A percentile compares a stretch with the other conserved stretches of the same genome.
phyloP scores from a whole-genome alignment of 1,140 invertebrate species.

The Magallana gigas region DNA sequence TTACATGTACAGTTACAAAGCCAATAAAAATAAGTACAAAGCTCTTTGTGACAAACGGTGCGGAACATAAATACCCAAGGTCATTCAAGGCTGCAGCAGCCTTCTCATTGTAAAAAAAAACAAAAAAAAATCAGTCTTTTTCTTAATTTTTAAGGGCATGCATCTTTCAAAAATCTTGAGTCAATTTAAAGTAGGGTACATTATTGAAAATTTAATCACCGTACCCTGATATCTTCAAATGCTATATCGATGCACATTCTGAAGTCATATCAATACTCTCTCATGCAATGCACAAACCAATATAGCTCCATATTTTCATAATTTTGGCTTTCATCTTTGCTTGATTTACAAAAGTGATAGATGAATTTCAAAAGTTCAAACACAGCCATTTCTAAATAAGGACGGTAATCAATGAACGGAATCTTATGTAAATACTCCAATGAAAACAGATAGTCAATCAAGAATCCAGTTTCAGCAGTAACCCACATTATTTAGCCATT shows the following conservation, averaged over 20 bases:
- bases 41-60: neutral
- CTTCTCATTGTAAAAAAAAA: too few species aligned
- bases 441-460: conserved; percentile 22
- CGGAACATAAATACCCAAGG: neutral
- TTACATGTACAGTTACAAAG: conserved; percentile 30
- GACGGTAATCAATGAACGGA: conserved; percentile 1
- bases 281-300: neutral
- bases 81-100: neutral
- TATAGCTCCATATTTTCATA: conserved; percentile 25
- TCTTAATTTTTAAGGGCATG: neutral
- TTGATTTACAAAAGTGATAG: conserved; percentile 25
- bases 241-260: neutral
- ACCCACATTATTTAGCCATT: conserved; percentile 23
- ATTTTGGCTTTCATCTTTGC: conserved; percentile 9
- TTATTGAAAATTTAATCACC: neutral
- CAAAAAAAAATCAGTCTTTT: too few species aligned
- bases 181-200: neutral
- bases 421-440: conserved; percentile 24
- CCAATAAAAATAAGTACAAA: conserved; percentile 36
- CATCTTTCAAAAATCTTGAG: neutral
- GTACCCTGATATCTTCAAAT: neutral
- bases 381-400: conserved; percentile 25
- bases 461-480: conserved; percentile 15
- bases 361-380: conserved; percentile 21
- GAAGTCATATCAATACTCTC: neutral